Base-by-base conservation (phyloP, 1,140 invertebrate species). In the Anastrepha obliqua region DNA sequence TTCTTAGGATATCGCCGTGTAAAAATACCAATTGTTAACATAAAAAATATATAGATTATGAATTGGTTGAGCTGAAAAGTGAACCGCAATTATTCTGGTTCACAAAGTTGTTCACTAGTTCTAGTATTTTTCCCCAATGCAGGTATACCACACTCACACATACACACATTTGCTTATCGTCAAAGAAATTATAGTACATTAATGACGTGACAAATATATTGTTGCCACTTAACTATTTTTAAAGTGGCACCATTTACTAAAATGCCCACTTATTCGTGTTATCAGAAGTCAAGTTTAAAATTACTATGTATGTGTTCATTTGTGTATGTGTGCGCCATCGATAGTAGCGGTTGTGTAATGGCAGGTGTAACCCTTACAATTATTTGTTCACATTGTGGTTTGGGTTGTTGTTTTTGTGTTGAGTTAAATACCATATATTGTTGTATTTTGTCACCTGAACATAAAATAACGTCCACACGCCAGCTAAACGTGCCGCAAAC, bases 371-470 rank as follows among this genome's bases (percentile, higher is more conserved):
- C 17, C 4, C 8, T 3, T 51, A n/a, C 9, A 51, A 81, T 81
- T 81, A 51, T 81, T 13, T 81, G 74, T 42, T n/a, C 74, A 55
- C 8, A 55, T 58, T 81, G 47, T 81, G 74, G 74, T 81, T 51
- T n/a, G 47, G 20, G 29, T 67, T 39, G 15, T n/a, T 81, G 44
- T 51, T 81, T 81, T 81, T 81, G 74, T 58, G 74, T 58, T 20
- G 74, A 8, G n/a, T 55, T 81, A 81, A 81, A 81, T 51, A 55
- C 51, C 47, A 51, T 81, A 20, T 55, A 55, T 81, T 81, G 17
- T 55, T 81, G n/a, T 51, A 81, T 81, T 81, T 81, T 81, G 74
- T 81, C 74, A 81, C 47, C 74, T 81, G 74, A 44, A 55, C 44
- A 55, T 81, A 29, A 81, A 81, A 55, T 29, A 81, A 13, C n/a